phyloP scores from a whole-genome alignment of 1,140 invertebrate genomes.

The Agrypnia vestita region DNA sequence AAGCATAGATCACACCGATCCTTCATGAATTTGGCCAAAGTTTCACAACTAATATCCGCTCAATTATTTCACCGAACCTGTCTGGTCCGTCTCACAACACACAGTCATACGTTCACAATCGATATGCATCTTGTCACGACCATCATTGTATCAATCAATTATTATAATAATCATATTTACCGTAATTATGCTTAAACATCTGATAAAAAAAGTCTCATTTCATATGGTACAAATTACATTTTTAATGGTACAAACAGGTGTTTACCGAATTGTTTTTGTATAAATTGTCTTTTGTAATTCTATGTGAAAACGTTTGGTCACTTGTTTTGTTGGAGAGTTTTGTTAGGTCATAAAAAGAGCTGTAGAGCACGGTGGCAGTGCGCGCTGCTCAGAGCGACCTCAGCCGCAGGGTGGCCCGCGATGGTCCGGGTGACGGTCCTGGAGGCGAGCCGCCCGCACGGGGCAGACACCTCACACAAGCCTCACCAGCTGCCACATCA shows the following conservation, averaged over 20 bases:
- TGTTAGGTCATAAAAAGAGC: constrained; percentile 4
- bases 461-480: constrained; percentile 11
- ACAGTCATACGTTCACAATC: constrained; percentile 55
- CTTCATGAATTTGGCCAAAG: constrained; percentile 42
- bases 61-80: constrained; percentile 32
- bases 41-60: constrained; percentile 40
- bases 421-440: background rate
- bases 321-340: constrained; percentile 34
- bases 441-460: background rate
- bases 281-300: constrained; percentile 37
- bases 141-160: constrained; percentile 51
- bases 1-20: constrained; percentile 40
- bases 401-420: background rate
- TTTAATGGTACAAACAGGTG: background rate
- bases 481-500: constrained; percentile 13
- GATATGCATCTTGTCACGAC: constrained; percentile 58
- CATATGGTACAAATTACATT: constrained; percentile 54
- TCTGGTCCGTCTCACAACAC: constrained; percentile 40
- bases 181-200: constrained; percentile 50
- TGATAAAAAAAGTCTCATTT: constrained; percentile 58
- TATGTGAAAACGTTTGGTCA: constrained; percentile 37
- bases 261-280: constrained; percentile 42
- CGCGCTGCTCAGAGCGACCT: background rate
- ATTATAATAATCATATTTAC: constrained; percentile 50
- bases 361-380: constrained; percentile 40